Conservation (phyloP, 1,140 invertebrate genomes). For the Lordiphosa mommai region DNA sequence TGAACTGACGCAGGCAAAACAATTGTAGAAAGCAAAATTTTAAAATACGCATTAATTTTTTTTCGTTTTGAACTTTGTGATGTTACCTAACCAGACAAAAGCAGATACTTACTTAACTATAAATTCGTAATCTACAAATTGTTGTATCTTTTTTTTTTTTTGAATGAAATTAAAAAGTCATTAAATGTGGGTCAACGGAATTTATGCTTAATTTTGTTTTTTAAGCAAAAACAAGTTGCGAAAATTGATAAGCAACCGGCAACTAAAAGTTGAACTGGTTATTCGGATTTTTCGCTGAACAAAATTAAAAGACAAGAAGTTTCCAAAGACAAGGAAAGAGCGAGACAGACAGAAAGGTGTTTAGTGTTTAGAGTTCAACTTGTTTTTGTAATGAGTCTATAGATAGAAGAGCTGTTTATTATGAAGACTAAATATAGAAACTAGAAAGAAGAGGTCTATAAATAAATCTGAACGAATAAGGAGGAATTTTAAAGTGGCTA, state of each 20-base stretch:
- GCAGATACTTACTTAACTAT: neutral
- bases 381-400: slow-evolving; percentile 1
- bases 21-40: slow-evolving; percentile 23
- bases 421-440: no score
- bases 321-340: slow-evolving; percentile 9
- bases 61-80: slow-evolving; percentile 19
- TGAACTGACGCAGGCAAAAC: slow-evolving; percentile 43
- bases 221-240: slow-evolving; percentile 35
- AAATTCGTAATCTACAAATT: slow-evolving; percentile 6
- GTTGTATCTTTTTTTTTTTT: slow-evolving; percentile 6
- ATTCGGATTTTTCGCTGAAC: neutral
- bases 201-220: slow-evolving; percentile 27
- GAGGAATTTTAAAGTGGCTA: no score
- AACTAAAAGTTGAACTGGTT: slow-evolving; percentile 44
- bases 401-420: no score
- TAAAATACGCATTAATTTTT: slow-evolving; percentile 12
- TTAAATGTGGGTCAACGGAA: slow-evolving; percentile 51
- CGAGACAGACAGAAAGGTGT: neutral
- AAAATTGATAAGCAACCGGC: slow-evolving; percentile 31
- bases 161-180: slow-evolving; percentile 11
- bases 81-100: slow-evolving; percentile 22
- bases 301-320: slow-evolving; percentile 12
- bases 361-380: slow-evolving; percentile 11
- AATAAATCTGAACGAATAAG: no score
- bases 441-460: no score